Evolutionary conservation across 2,797 vertebrate species (phyloP).

Genomic region (Danio albolineatus): DNA sequence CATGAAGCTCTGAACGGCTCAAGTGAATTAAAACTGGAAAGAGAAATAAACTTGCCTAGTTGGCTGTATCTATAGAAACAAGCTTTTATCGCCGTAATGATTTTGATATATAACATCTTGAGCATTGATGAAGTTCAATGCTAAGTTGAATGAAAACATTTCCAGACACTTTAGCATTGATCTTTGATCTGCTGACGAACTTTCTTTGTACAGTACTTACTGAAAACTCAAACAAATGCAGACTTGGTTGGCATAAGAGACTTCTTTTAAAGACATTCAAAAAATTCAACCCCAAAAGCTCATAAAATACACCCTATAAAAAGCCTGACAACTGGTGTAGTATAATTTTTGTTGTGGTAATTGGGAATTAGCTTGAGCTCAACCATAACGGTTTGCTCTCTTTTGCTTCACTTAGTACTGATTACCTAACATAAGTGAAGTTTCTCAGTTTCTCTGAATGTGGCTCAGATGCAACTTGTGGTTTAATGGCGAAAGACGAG

Average conservation of each 20-base stretch:
- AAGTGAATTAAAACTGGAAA: no score
- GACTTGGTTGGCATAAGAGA: not conserved
- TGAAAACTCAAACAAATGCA: not conserved
- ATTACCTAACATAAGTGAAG: not conserved
- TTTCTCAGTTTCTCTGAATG: not conserved
- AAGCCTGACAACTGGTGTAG: not conserved
- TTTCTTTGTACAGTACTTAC: not conserved
- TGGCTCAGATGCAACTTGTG: conserved; percentile 22
- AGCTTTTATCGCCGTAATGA: no score
- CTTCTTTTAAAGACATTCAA: not conserved
- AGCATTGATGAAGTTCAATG: no score
- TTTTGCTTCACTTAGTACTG: conserved; percentile 14
- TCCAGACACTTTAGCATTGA: no score
- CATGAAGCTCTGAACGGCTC: no score
- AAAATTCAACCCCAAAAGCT: not conserved
- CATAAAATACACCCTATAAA: not conserved
- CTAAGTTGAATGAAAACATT: no score
- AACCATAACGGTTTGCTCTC: not conserved
- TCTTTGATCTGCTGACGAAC: no score
- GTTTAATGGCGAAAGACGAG: conserved; percentile 17
- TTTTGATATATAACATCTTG: no score
- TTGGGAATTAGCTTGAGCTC: not conserved
- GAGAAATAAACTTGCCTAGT: no score
- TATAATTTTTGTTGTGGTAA: not conserved
- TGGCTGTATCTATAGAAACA: no score